Evolutionary conservation across 2,797 vertebrate species (phyloP).

Genomic region (Momotus momota): DNA sequence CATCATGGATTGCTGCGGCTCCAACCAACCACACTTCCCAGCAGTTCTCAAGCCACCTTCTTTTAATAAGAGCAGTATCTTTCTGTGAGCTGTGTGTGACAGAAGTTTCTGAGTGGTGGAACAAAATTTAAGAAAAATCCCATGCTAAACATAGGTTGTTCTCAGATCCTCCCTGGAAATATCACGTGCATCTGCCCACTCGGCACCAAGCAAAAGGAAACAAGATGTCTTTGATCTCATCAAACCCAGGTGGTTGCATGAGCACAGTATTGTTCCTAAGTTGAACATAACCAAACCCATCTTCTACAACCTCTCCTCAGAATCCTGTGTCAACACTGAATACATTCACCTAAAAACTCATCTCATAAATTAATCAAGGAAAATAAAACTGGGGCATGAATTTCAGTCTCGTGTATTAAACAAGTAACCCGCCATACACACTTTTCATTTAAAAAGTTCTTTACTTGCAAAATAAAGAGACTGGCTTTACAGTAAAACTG

Average conservation of each 20-base stretch:
- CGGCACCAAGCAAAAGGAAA: not conserved
- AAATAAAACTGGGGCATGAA: not conserved
- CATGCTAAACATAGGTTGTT: not conserved
- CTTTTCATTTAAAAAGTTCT: not conserved
- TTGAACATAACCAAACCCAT: not conserved
- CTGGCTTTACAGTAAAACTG: not conserved
- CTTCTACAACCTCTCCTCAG: not conserved
- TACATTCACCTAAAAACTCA: not conserved
- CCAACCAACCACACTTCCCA: not conserved
- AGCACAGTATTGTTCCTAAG: not conserved
- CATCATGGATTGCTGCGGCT: not conserved
- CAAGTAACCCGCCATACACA: not conserved
- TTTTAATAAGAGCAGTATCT: not conserved
- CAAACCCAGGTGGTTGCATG: not conserved
- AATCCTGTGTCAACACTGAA: not conserved
- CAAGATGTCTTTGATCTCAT: not conserved
- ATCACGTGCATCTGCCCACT: not conserved
- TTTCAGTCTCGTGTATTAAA: not conserved
- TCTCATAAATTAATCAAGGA: not conserved
- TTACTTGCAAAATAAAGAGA: not conserved
- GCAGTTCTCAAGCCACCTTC: not conserved
- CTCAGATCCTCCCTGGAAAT: not conserved
- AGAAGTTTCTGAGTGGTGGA: not conserved
- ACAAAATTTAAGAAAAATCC: not conserved
- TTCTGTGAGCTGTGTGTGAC: rapidly evolving